Evolutionary conservation across 2,797 vertebrate species (phyloP).

Genomic region (Dendrocincla tyrannina): DNA sequence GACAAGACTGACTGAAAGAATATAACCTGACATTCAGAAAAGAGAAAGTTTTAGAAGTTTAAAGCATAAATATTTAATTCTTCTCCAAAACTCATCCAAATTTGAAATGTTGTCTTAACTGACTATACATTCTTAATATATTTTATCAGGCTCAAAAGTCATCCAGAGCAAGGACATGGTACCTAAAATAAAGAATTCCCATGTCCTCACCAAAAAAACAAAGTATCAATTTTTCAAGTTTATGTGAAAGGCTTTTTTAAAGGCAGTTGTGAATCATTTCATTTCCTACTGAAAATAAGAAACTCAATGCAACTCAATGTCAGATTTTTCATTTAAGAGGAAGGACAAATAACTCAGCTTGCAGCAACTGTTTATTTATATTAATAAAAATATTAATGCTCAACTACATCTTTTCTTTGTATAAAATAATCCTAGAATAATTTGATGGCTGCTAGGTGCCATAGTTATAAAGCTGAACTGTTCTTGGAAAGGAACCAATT

Average conservation of each 20-base stretch:
- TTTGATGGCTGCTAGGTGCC: not conserved
- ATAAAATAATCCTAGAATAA: not conserved
- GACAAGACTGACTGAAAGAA: not conserved
- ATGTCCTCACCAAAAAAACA: not conserved
- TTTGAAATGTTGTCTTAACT: not conserved
- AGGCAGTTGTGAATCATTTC: not conserved
- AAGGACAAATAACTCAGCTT: not conserved
- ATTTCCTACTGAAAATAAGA: not conserved
- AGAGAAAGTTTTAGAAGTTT: not conserved
- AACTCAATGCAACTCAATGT: not conserved
- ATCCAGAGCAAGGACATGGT: not conserved
- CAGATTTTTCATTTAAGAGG: not conserved
- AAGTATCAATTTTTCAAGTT: not conserved
- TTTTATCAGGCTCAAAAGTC: not conserved
- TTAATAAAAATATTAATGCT: not conserved
- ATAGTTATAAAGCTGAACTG: not conserved
- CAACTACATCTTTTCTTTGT: not conserved
- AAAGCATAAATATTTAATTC: not conserved
- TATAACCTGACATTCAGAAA: not conserved
- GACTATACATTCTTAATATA: not conserved
- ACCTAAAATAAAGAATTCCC: not conserved
- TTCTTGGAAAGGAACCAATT: not conserved
- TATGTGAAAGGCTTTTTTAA: not conserved
- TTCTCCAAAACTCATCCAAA: not conserved
- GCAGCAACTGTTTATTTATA: not conserved